Base-by-base conservation (phyloP, 2,797 vertebrate genomes). In the Amblyopsis hoosieri region DNA sequence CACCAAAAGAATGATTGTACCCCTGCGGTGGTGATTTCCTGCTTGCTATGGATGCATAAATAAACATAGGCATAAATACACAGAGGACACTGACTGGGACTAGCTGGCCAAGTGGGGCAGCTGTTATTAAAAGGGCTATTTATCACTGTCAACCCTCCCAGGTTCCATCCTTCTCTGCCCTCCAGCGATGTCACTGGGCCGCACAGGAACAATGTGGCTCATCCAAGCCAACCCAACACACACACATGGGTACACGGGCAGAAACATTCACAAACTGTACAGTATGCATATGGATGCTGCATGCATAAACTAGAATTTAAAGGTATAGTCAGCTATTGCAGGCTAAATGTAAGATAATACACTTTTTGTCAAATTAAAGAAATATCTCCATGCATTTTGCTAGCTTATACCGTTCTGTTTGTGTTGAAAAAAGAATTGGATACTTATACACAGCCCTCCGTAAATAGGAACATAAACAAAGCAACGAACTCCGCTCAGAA, bases 61-160 rank as follows among this genome's bases (percentile, higher is more conserved):
- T 92, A 93, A 93, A 93, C 91, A 93, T 92, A 90, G 91, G 89
- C 90, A 91, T 93, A 93, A 93, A 93, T 91, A 91, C 91, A 91
- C 89, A 91, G 88, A 92, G 92, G 91, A 92, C 91, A 90, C 85
- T 90, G 89, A 89, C 91, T 92, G 88, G 84, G 92, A 89, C 90
- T 89, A 60, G 90, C 87, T 85, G 90, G 89, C 91, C 92, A 91
- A 93, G 91, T 92, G 92, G 92, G 92, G 92, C 92, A 93, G 93
- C 91, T 92, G 93, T 93, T 93, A 94, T 94, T 93, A 94, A 93
- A 93, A 93, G 91, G 90, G 89, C 92, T 93, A 93, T 93, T 94
- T 94, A 94, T 94, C 93, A 93, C 89, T 94, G 93, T 93, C 93
- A 91, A 82, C 89, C 88, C 90, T 88, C 86, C 89, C 89, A 89